Percentiles rank a stretch among this genome's conserved stretches.
These are phyloP conservation scores for Dasyprocta punctata DNA, from an alignment of 2,113 vertebrate species.

Conservation along the genomic window DNA sequence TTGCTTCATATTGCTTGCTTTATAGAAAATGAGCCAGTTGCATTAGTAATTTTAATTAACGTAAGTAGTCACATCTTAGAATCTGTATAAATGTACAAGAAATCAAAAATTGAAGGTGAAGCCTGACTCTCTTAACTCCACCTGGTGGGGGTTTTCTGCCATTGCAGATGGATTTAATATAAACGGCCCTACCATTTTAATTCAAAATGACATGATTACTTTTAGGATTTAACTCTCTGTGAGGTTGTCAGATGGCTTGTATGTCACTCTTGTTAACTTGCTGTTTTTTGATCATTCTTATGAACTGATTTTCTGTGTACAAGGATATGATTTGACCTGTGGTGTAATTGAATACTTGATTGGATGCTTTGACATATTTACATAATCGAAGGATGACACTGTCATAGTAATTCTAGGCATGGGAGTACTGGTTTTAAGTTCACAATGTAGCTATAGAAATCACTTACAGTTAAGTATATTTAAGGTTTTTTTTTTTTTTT, in stretches of 20 bases:
- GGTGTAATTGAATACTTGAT: background rate
- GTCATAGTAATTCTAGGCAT: background rate
- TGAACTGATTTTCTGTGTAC: background rate
- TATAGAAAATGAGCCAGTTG: background rate
- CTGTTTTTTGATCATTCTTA: background rate
- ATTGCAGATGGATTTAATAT: conserved; percentile 39
- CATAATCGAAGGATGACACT: conserved; percentile 5
- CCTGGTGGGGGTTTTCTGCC: conserved; percentile 61
- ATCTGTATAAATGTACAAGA: background rate
- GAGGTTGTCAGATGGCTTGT: background rate
- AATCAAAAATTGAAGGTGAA: background rate
- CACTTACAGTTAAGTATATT: background rate
- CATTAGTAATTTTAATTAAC: conserved; percentile 15
- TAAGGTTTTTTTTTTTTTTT: background rate
- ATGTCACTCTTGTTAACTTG: background rate
- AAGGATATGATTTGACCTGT: background rate
- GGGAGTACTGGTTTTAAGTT: conserved; percentile 1
- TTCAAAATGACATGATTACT: conserved; percentile 3
- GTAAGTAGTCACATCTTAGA: background rate
- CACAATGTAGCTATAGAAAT: background rate
- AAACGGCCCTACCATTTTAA: background rate
- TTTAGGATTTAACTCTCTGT: background rate
- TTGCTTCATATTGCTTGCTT: background rate
- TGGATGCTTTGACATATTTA: background rate
- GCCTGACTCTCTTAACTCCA: conserved; percentile 43